Conservation (phyloP, 2,888 invertebrate species). For the Philereme vetulata region DNA sequence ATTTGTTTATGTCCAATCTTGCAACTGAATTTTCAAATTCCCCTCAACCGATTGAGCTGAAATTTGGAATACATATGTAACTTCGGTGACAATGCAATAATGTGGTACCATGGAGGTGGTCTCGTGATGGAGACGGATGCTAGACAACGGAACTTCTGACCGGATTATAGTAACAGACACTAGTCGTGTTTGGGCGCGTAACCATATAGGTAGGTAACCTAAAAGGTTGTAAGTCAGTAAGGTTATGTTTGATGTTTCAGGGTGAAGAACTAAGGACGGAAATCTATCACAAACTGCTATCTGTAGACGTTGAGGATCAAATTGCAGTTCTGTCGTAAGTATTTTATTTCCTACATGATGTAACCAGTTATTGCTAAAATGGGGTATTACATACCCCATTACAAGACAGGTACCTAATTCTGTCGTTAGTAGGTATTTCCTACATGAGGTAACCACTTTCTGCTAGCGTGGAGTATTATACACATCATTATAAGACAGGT, state of each 20-base stretch:
- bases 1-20: too few species aligned
- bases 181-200: too few species aligned
- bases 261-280: constrained; percentile 90
- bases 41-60: too few species aligned
- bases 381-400: constrained; percentile 1
- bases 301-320: constrained; percentile 91
- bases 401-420: constrained; percentile 44
- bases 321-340: constrained; percentile 86
- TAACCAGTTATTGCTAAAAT: background rate
- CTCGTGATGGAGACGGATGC: too few species aligned
- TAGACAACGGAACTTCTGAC: too few species aligned
- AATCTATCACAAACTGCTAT: constrained; percentile 89
- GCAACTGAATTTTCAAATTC: too few species aligned
- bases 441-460: background rate
- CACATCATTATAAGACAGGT: background rate
- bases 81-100: too few species aligned
- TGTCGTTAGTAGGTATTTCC: constrained; percentile 76
- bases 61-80: too few species aligned
- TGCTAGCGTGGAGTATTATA: background rate
- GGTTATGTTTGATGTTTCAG: constrained; percentile 63
- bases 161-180: too few species aligned
- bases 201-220: too few species aligned
- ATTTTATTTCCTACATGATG: background rate
- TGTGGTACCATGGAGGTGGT: too few species aligned
- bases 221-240: too few species aligned